Base-by-base conservation (phyloP, 2,797 vertebrate genomes). In the Dromococcyx pavoninus region DNA sequence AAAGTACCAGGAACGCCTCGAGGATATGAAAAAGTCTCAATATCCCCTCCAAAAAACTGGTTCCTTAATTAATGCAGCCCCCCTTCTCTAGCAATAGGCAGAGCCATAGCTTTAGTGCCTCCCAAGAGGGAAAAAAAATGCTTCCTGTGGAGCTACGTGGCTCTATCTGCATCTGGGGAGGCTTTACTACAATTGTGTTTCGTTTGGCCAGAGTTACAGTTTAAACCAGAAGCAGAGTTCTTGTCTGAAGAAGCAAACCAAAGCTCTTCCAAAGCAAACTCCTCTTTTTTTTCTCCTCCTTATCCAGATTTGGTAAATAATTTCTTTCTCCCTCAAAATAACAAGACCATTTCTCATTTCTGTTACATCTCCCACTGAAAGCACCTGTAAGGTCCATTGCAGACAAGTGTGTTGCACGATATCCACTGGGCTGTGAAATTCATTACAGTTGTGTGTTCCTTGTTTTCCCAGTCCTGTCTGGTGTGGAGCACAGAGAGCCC, bases 331-430 rank as follows among this genome's bases (percentile, higher is more conserved):
- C 44, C 53, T 67, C 35, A 13, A 56, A 56, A 21, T 5, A 9
- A 4, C 22, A 12, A 3, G 12, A 1, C 24, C 6, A 0, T 50
- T 76, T 57, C 64, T 67, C 23, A 0, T 66, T 76, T 30, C 74
- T 37, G 37, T 9, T 43, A 4, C 22, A 9, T 22, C 57, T 61
- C 46, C 53, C 37, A 13, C 66, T 58, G 84, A 19, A 56, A 41
- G 33, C 53, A 73, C 85, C 74, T 69, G 33, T 2, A 3, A 66
- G 44, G 48, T 46, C 22, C 56, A 57, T 74, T 66, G 58, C 85
- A 69, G 50, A 28, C 24, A 0, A 10, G 43, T 23, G 3, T 9
- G 65, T 28, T 41, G 24, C 1, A 0, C 4, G 3, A 48, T 61
- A 17, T 9, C 53, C 69, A 5, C 15, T 23, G 62, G 62, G 83